Percentiles rank a stretch among this genome's conserved stretches.
phyloP scores from a whole-genome alignment of 2,888 invertebrate species.

The Melitaea athalia region DNA sequence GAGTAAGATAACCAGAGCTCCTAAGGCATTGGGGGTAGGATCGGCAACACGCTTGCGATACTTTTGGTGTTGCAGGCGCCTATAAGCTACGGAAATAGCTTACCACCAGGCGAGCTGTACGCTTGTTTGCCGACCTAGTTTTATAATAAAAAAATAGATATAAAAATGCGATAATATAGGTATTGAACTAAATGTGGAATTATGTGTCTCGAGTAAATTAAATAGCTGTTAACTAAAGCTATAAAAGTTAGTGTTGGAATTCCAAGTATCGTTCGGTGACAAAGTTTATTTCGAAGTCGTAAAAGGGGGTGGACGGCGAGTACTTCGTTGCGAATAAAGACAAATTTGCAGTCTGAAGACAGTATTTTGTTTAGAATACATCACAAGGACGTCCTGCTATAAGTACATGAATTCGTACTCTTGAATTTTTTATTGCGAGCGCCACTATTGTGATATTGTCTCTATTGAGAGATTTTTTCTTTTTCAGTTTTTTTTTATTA shows the following conservation, averaged over 20 bases:
- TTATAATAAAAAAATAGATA: too few species aligned
- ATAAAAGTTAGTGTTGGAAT: slow-evolving; percentile 21
- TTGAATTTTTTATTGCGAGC: not conserved
- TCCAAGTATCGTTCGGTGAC: slow-evolving; percentile 16
- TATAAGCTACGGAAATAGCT: too few species aligned
- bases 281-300: slow-evolving; percentile 24
- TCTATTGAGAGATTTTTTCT: not conserved
- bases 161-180: too few species aligned
- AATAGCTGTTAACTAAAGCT: slow-evolving; percentile 10
- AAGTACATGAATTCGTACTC: not conserved
- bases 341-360: slow-evolving; percentile 25
- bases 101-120: too few species aligned
- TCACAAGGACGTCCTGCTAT: slow-evolving; percentile 4
- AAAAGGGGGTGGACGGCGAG: slow-evolving; percentile 22
- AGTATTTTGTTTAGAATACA: slow-evolving; percentile 13
- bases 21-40: too few species aligned
- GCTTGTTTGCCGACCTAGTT: too few species aligned
- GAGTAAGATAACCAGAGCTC: too few species aligned
- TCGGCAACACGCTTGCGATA: too few species aligned
- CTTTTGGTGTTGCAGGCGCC: too few species aligned
- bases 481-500: too few species aligned
- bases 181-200: not conserved
- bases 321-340: slow-evolving; percentile 23
- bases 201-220: not conserved
- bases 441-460: not conserved